Percentiles rank a stretch among this genome's conserved stretches.
These are phyloP conservation scores for Vespertilio murinus DNA, from an alignment of 2,797 vertebrate genomes.

Conservation along the genomic window DNA sequence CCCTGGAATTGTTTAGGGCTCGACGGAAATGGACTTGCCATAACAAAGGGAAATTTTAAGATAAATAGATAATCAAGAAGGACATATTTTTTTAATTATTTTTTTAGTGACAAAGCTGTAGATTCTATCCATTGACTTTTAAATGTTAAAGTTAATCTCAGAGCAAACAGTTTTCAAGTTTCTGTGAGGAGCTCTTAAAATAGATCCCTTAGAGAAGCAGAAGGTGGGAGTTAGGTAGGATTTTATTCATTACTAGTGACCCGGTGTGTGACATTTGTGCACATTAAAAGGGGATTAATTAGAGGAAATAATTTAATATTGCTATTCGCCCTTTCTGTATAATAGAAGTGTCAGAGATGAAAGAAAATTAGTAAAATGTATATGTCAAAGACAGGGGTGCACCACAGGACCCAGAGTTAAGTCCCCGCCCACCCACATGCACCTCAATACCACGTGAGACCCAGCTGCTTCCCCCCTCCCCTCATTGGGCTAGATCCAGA, in stretches of 20 bases:
- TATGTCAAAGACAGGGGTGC: no score
- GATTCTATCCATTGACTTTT: constrained; percentile 13
- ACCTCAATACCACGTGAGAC: no score
- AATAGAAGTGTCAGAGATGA: no score
- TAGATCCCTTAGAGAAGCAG: neutral
- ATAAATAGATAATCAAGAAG: constrained; percentile 34
- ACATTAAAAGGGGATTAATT: no score
- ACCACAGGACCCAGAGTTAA: no score
- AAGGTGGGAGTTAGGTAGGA: neutral
- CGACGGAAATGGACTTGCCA: neutral
- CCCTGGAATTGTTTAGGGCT: neutral
- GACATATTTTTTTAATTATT: neutral
- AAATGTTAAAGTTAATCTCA: constrained; percentile 4
- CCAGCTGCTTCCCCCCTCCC: no score
- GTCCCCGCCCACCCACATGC: no score
- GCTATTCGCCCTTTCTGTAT: no score
- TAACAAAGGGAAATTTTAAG: constrained; percentile 49
- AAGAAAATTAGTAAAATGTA: no score
- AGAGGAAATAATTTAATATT: no score
- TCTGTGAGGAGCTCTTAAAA: neutral
- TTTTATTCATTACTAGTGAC: neutral
- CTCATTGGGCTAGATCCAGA: no score
- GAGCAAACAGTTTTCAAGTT: neutral
- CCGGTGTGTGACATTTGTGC: no score
- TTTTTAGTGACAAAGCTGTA: neutral